phyloP scores from a whole-genome alignment of 92 coral and sea anemone genomes.

The Epizoanthus stellaris region DNA sequence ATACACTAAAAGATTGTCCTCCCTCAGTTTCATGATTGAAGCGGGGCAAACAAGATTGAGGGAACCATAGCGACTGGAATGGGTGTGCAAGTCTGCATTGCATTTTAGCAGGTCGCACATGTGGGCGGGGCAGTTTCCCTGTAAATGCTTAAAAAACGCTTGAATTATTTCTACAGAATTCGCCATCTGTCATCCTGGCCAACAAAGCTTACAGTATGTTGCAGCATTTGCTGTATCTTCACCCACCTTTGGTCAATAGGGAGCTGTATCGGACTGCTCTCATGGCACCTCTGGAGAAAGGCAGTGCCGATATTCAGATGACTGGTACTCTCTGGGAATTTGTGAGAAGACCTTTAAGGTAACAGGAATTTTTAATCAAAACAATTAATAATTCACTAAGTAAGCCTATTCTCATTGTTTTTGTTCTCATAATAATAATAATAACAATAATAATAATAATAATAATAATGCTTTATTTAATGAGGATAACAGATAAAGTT shows the following conservation, averaged over 20 bases:
- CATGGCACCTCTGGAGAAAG: not conserved
- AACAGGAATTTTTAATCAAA: too few relatives aligned
- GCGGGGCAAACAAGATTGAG: not conserved
- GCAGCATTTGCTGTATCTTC: conserved; percentile 31
- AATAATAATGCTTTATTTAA: too few relatives aligned
- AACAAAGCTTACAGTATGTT: conserved; percentile 21
- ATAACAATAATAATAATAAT: too few relatives aligned
- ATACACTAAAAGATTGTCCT: too few relatives aligned
- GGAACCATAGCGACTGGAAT: conserved; percentile 17
- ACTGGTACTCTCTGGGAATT: conserved; percentile 10
- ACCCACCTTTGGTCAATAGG: conserved; percentile 13
- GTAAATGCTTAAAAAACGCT: not conserved
- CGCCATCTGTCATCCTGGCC: not conserved
- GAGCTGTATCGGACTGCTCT: conserved; percentile 17
- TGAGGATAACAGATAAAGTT: too few relatives aligned
- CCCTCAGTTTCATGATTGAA: too few relatives aligned
- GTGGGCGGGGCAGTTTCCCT: conserved; percentile 19
- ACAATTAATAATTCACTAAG: too few relatives aligned
- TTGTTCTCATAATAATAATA: too few relatives aligned
- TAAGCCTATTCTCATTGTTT: too few relatives aligned
- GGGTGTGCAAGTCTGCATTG: conserved; percentile 20
- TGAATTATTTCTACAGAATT: conserved; percentile 2
- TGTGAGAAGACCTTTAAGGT: conserved; percentile 17
- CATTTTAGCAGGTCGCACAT: conserved; percentile 20
- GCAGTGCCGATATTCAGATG: not conserved